Evolutionary conservation across 2,888 invertebrate genomes (phyloP).

Genomic region (Drosophila diplacantha): DNA sequence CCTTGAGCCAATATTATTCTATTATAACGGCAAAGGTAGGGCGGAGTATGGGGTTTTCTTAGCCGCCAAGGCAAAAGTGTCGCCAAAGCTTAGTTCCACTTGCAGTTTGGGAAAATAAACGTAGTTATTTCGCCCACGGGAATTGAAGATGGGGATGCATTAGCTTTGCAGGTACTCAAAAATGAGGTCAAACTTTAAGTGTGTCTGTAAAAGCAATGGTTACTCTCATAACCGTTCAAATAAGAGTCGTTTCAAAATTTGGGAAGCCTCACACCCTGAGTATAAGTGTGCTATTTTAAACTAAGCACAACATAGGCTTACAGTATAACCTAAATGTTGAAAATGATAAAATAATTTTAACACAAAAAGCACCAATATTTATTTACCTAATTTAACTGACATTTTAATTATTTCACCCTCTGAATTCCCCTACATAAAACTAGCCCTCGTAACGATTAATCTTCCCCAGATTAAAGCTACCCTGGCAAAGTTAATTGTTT

Average conservation of each 20-base stretch:
- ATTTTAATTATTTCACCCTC: neutral
- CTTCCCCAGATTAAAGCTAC: neutral
- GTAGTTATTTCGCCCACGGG: conserved; percentile 6
- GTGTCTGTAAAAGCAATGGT: neutral
- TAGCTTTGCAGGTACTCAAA: neutral
- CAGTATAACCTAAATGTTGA: neutral
- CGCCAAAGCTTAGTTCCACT: conserved; percentile 1
- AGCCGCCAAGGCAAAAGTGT: conserved; percentile 4
- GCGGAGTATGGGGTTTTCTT: conserved; percentile 1
- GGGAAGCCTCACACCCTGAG: neutral
- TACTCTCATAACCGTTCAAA: neutral
- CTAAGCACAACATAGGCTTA: neutral
- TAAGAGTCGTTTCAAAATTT: neutral
- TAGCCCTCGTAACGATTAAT: conserved; percentile 1
- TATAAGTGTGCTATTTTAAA: neutral
- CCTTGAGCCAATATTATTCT: conserved; percentile 27
- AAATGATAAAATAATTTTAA: too few species aligned
- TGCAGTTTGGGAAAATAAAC: conserved; percentile 3
- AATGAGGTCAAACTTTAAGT: conserved; percentile 5
- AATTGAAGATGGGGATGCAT: conserved; percentile 1
- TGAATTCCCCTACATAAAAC: neutral
- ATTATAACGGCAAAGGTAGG: conserved; percentile 12
- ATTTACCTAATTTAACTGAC: neutral
- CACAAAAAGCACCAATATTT: neutral
- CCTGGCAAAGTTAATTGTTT: conserved; percentile 10